Percentiles rank a stretch among this genome's conserved stretches.
Conservation (phyloP, 2,797 vertebrate species). For the Scomberomorus guttatus region DNA sequence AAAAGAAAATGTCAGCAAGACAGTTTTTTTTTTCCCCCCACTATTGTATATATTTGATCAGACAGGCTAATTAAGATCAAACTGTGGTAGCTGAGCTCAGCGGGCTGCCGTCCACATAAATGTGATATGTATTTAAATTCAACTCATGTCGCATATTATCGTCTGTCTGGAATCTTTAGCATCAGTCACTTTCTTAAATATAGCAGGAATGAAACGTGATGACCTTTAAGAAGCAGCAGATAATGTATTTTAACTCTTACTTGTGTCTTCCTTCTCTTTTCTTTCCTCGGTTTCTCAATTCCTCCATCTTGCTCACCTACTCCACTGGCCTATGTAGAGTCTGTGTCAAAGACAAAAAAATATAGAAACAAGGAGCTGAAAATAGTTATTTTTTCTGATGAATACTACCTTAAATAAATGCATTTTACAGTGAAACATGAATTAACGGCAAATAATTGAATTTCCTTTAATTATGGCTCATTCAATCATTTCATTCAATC, state of each 20-base stretch:
- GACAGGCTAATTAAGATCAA: slow-evolving; percentile 25
- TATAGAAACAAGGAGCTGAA: neutral
- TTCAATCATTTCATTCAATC: neutral
- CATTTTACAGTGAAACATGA: slow-evolving; percentile 5
- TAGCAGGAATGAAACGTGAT: slow-evolving; percentile 3
- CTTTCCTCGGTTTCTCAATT: slow-evolving; percentile 72
- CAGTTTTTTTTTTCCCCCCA: neutral
- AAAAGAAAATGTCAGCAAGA: slow-evolving; percentile 21
- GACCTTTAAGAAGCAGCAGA: neutral
- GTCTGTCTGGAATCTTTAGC: slow-evolving; percentile 6
- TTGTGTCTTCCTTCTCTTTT: slow-evolving; percentile 81
- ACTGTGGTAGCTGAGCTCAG: slow-evolving; percentile 1
- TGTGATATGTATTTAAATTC: slow-evolving; percentile 21
- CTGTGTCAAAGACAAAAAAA: slow-evolving; percentile 1
- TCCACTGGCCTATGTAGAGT: neutral
- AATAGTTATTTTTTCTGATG: neutral
- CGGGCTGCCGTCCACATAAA: slow-evolving; percentile 11
- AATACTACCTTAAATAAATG: neutral
- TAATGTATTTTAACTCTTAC: slow-evolving; percentile 54
- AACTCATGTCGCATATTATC: slow-evolving; percentile 21
- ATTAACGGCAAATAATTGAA: neutral
- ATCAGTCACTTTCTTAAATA: neutral
- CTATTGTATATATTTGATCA: slow-evolving; percentile 18
- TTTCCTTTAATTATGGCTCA: neutral
- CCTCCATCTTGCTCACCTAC: slow-evolving; percentile 74